phyloP scores from a whole-genome alignment of 2,113 vertebrate species.

The Gavialis gangeticus region DNA sequence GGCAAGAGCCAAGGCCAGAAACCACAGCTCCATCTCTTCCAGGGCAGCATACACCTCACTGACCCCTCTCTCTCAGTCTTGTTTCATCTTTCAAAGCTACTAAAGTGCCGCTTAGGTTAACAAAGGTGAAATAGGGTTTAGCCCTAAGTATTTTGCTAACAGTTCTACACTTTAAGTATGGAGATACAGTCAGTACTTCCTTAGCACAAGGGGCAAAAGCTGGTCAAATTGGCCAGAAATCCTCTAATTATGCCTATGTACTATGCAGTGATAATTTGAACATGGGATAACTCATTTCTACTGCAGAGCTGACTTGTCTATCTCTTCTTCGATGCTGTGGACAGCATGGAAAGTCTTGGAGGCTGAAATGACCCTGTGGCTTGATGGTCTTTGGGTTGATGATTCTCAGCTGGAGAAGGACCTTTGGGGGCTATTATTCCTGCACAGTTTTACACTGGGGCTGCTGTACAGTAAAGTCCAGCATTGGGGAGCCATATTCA shows the following conservation, averaged over 20 bases:
- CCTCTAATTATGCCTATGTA: not conserved
- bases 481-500: not conserved
- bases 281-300: not conserved
- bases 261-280: not conserved
- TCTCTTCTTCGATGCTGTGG: not conserved
- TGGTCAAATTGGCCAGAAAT: not conserved
- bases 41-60: no score
- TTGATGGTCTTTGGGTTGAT: no score
- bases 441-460: not conserved
- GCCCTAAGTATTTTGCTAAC: no score
- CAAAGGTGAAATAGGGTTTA: no score
- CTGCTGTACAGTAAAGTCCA: not conserved
- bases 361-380: not conserved
- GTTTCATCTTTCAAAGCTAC: no score
- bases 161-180: not conserved
- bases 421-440: not conserved
- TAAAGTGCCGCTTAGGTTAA: no score
- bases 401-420: not conserved
- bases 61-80: no score
- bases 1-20: no score
- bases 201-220: not conserved
- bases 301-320: fast-evolving
- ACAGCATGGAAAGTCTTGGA: not conserved
- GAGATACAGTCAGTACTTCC: not conserved
- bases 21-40: no score